Evolutionary conservation across 2,888 invertebrate species (phyloP), one percentile per base, ranked within the genome.

Genomic region (Nomada ruficornis): DNA sequence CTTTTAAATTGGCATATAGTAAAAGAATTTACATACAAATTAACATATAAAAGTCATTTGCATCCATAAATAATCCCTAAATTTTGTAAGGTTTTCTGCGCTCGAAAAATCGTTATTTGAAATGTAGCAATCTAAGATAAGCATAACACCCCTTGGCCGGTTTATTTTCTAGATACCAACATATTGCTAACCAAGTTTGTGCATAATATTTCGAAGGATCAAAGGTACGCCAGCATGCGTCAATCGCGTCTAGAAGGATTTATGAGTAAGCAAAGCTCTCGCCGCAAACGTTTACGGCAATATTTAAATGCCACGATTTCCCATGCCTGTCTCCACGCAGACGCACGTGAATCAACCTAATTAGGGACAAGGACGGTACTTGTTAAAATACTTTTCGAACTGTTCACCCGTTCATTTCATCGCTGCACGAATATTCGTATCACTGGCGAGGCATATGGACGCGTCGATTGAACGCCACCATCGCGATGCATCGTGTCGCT

Each of bases 341-440:
- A 54, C n/a, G 60, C 42, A 50, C 67, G 73, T 72, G 68, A 71
- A 77, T 81, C 78, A 59, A 67, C 69, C 26, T 65, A 78, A 84
- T 82, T 86, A 84, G 52, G 76, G 59, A 71, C 77, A 84, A 86
- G 80, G 84, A 63, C 80, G 59, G 20, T 10, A 57, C 65, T 57
- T 59, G 75, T 84, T 83, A 70, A 81, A 86, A 79, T 77, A 69
- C 15, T 74, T 80, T 44, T 74, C 65, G 57, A 77, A 68, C 26
- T 29, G 44, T 59, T 77, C 67, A 59, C 26, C 62, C 54, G 36
- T 2, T 76, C 57, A 36, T 54, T 75, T 47, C 42, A 50, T 63
- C 59, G 42, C 74, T 60, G 67, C 29, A 64, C 29, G 47, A 85
- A 82, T 74, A 55, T 68, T 60, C 55, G 23, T 42, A n/a, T 11